Evolutionary conservation across 2,888 invertebrate genomes (phyloP), one percentile per base, ranked within the genome.

Genomic region (Seira musarum): DNA sequence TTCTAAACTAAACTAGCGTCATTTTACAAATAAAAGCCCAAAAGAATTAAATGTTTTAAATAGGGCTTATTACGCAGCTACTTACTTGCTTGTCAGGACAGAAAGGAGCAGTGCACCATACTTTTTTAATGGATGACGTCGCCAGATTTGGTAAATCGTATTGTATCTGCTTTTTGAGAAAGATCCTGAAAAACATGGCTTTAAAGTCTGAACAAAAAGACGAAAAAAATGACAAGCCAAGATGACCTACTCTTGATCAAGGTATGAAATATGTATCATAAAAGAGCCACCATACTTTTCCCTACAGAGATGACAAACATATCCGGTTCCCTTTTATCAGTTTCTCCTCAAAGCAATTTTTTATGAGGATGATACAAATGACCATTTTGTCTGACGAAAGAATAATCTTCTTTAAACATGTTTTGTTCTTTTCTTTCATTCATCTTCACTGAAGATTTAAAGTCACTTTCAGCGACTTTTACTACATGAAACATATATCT

Each of bases 371-470:
- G 53, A 53, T 30, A 30, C 30, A 30, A 30, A 53, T 53, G 53
- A 53, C 53, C 53, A 17, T 53, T 17, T 53, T 8, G 15, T 15
- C 53, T 53, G 53, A n/a, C 53, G 13, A 13, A 53, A 53, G 53
- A 53, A 53, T 53, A 17, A 53, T 53, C 53, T 53, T 53, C 53
- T 15, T 53, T 53, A 53, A 53, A 53, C 53, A 30, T 53, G 15
- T 53, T 53, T 53, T 53, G 15, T 53, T 53, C 53, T 53, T 53
- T 53, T 53, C n/a, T 2, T 53, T 53, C 53, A 53, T 53, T 53
- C 53, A 53, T 53, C 53, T 53, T 17, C 53, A 5, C 13, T 53
- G 53, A 8, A 13, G 53, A 53, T 53, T 53, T 53, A 53, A 53
- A 8, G 15, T 53, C 53, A 53, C 53, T 53, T 30, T 30, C 30